Percentiles rank a stretch among this genome's conserved stretches.
Conservation (phyloP, 2,113 vertebrate genomes). For the Cacatua alba region DNA sequence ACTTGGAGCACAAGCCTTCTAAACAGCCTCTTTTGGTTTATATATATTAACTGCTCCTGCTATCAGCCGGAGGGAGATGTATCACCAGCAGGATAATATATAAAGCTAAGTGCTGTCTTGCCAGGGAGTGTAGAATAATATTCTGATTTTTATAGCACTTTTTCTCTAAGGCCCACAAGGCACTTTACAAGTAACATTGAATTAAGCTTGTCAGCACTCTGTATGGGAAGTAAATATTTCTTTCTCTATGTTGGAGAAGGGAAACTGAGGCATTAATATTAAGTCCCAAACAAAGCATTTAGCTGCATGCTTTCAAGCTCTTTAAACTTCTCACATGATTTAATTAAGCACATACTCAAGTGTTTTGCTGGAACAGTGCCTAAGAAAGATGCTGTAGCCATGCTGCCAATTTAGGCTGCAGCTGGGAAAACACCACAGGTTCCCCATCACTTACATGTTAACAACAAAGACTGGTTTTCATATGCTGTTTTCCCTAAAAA, state of each 20-base stretch:
- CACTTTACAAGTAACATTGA: conserved; percentile 40
- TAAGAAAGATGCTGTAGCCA: background rate
- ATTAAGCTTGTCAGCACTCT: conserved; percentile 41
- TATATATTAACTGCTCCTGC: background rate
- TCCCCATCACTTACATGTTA: background rate
- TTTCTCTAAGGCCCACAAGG: background rate
- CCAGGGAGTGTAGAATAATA: background rate
- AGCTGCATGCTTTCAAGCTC: background rate
- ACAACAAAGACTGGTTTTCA: background rate
- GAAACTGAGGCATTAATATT: conserved; percentile 57
- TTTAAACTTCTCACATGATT: conserved; percentile 16
- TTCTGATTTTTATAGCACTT: conserved; percentile 36
- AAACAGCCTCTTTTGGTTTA: conserved; percentile 4
- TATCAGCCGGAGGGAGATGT: conserved; percentile 32
- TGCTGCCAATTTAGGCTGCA: background rate
- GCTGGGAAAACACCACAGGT: background rate
- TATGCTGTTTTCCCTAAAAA: background rate
- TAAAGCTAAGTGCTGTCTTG: conserved; percentile 12
- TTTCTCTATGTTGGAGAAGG: background rate
- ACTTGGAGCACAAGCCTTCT: background rate
- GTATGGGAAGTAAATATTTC: conserved; percentile 25
- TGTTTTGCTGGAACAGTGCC: conserved; percentile 27
- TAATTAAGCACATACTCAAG: conserved; percentile 30
- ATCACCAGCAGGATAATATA: background rate
- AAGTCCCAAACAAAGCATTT: background rate